Evolutionary conservation across 2,888 invertebrate species (phyloP).

Genomic region (Ariolimax columbianus): DNA sequence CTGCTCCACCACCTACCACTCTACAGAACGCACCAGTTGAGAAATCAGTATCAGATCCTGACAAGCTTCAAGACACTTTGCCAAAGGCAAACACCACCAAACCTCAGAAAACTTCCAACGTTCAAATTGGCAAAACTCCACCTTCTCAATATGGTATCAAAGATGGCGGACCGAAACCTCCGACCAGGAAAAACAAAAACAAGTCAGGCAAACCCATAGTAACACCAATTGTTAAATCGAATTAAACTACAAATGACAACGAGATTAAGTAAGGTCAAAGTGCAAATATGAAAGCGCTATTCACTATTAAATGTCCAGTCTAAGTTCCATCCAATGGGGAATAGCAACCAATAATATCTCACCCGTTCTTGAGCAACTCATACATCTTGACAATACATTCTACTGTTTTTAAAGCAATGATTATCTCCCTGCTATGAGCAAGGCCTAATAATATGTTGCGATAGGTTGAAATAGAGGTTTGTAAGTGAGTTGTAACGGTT

Average conservation of each 20-base stretch:
- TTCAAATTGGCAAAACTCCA: neutral
- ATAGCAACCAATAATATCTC: no score
- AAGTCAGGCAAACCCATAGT: neutral
- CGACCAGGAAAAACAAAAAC: neutral
- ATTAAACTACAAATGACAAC: neutral
- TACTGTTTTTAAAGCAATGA: no score
- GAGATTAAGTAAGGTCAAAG: neutral
- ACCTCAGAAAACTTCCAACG: neutral
- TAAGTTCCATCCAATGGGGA: no score
- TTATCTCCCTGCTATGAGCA: no score
- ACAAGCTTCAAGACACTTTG: neutral
- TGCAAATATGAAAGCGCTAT: neutral
- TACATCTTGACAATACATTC: no score
- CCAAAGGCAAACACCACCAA: neutral
- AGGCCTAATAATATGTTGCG: no score
- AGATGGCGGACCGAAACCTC: neutral
- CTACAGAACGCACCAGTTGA: neutral
- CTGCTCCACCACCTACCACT: neutral
- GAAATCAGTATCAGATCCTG: neutral
- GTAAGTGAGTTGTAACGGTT: no score
- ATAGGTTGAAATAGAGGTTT: no score
- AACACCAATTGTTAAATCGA: neutral
- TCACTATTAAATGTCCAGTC: no score
- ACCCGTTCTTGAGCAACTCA: no score
- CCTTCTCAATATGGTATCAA: neutral